Evolutionary conservation across 2,888 invertebrate species (phyloP), one percentile per base, ranked within the genome.

Genomic region (Aromia moschata): DNA sequence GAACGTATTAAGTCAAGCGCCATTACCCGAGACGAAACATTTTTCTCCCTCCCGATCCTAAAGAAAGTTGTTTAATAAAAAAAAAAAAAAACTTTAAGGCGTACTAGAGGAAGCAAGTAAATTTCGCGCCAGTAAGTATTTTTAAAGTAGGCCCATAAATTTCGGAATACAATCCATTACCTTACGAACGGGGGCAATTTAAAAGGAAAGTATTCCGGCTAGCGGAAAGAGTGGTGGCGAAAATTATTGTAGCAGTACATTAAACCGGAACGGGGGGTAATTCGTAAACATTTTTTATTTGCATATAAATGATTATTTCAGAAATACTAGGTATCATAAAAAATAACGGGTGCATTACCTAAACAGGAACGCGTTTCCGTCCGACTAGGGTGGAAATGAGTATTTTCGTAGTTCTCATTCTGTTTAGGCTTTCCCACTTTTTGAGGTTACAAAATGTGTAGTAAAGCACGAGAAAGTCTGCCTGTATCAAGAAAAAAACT

Each of bases 111-210:
- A 59, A 62, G 60, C 62, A 58, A 60, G 64, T 62, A 54, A 58
- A 64, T 68, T 62, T 58, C 58, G 57, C 57, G n/a, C 52, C 56
- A 59, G 64, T 68, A 65, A 65, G 69, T 65, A 65, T 69, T 68
- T 69, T 65, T 60, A 68, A 69, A 69, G 68, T 68, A 63, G 62
- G 57, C 58, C 52, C 67, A 69, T 67, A 69, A 68, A 69, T 69
- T 66, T 56, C 44, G 56, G 44, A 56, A 56, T 61, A 65, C 67
- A 68, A 69, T 69, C 64, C 66, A 67, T 69, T 69, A 67, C 67
- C 55, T 65, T 64, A 59, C 59, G 53, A 65, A 64, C 59, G 65
- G 60, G n/a, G 59, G 64, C 59, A 64, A 64, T 68, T 69, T 64
- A 64, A 64, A 60, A 65, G 59, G 59, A 61, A 66, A 63, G 64